phyloP scores from a whole-genome alignment of 1,140 invertebrate species.

The Cecropterus lyciades region DNA sequence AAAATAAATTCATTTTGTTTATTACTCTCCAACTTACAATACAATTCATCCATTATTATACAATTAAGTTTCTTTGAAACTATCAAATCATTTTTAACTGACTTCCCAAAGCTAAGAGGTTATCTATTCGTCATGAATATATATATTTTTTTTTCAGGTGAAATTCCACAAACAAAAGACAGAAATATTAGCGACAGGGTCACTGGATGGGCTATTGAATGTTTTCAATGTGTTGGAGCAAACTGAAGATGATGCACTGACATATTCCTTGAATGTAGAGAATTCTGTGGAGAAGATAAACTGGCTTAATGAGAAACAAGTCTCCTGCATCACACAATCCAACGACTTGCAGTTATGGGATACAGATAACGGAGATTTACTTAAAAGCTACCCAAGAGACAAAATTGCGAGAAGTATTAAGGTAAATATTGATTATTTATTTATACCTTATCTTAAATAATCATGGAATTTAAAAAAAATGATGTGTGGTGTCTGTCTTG shows the following conservation, averaged over 20 bases:
- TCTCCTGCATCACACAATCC: conserved; percentile 89
- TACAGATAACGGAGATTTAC: conserved; percentile 85
- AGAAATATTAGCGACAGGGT: conserved; percentile 89
- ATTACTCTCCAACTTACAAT: too few relatives aligned
- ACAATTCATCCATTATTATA: too few relatives aligned
- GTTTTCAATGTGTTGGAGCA: conserved; percentile 91
- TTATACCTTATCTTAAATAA: too few relatives aligned
- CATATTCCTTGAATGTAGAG: conserved; percentile 92
- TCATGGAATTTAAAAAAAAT: too few relatives aligned
- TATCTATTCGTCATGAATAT: too few relatives aligned
- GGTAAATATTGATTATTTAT: conserved; percentile 42
- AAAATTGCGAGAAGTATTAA: conserved; percentile 80
- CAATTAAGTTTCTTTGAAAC: too few relatives aligned
- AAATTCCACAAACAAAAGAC: conserved; percentile 90
- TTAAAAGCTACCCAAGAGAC: conserved; percentile 84
- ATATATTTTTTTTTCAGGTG: conserved; percentile 75
- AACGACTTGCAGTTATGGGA: conserved; percentile 90
- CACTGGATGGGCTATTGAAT: conserved; percentile 94
- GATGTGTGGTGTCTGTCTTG: too few relatives aligned
- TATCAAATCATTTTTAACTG: too few relatives aligned
- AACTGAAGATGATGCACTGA: conserved; percentile 92
- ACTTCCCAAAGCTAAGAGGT: too few relatives aligned
- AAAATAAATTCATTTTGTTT: too few relatives aligned
- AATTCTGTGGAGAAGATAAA: conserved; percentile 89
- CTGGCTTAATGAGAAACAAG: conserved; percentile 83